Conservation (phyloP, 64 coral and sea anemone genomes). For the Orbicella faveolata region DNA sequence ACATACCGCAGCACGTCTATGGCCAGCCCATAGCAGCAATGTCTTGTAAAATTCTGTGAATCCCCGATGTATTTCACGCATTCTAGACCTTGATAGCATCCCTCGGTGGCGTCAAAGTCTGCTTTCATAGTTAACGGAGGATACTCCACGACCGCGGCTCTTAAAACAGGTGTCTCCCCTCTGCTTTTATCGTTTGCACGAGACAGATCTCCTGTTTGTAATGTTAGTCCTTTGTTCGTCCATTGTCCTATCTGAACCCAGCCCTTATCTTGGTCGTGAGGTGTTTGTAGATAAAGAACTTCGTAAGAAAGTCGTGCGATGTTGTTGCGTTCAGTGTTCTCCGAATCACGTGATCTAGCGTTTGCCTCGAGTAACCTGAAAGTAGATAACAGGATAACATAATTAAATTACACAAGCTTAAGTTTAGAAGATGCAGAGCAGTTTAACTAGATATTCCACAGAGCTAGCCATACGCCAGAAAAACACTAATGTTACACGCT, state of each 20-base stretch:
- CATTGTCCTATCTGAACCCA: slow-evolving; percentile 64
- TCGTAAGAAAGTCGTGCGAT: slow-evolving; percentile 35
- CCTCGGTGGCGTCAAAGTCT: slow-evolving; percentile 12
- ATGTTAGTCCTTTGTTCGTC: slow-evolving; percentile 47
- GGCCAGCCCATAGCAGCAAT: slow-evolving; percentile 87
- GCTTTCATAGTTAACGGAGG: slow-evolving; percentile 90
- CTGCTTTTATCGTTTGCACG: background rate
- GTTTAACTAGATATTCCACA: too few species aligned
- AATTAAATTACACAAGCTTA: too few species aligned
- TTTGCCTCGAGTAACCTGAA: slow-evolving; percentile 16
- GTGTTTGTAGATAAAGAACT: slow-evolving; percentile 70
- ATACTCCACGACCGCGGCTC: slow-evolving; percentile 87
- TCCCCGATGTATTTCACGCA: slow-evolving; percentile 52
- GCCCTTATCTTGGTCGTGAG: slow-evolving; percentile 5
- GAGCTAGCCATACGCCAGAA: too few species aligned
- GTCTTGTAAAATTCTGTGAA: slow-evolving; percentile 21
- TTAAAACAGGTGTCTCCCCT: slow-evolving; percentile 30
- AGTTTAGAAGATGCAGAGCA: too few species aligned
- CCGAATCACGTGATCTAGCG: background rate
- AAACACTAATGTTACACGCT: too few species aligned
- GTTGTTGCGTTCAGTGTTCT: background rate
- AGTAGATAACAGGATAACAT: background rate
- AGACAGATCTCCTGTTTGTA: slow-evolving; percentile 25
- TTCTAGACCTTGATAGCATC: slow-evolving; percentile 65
- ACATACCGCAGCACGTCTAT: slow-evolving; percentile 84